Evolutionary conservation across 2,113 vertebrate genomes (phyloP), one percentile per base, ranked within the genome.

Genomic region (Hiodon alosoides): DNA sequence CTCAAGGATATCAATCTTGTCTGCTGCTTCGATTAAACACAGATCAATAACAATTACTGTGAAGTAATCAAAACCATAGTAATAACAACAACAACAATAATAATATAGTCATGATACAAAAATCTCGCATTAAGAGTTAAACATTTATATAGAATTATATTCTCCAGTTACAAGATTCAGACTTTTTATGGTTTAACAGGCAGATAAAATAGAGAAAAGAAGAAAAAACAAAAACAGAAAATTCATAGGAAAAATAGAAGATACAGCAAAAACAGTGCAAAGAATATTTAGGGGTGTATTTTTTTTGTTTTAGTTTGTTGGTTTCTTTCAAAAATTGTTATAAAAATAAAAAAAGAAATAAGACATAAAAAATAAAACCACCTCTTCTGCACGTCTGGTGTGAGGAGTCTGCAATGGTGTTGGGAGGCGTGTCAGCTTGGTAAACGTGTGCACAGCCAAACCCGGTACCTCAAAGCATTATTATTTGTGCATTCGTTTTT

Each of bases 201-300:
- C 82, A 86, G 72, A 55, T 57, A 72, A 14, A 73, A 52, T 5
- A 55, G 17, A 54, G 48, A 46, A 53, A 53, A 65, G 60, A 72
- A 53, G 9, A 61, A 48, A 31, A 65, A 75, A 81, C 83, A 86
- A 85, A 76, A 85, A 86, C 78, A 89, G 83, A 76, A 82, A 85
- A 86, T 84, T 87, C 81, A 85, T 90, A 90, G 85, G 84, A 91
- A 92, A 91, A 90, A 90, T 89, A 91, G 87, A 89, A 85, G 84
- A 89, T 86, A 90, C 83, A 85, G 88, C 89, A 89, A 87, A 89
- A 91, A 90, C 88, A 90, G 88, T 91, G 90, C 88, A 91, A 90
- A 90, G 85, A 87, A 90, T 89, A 90, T 86, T 87, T 78, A 82
- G 88, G 88, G 85, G 81, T 85, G 82, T 83, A 85, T 87, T 65